Percentiles rank a stretch among this genome's conserved stretches.
Evolutionary conservation across 23 tunicate species (phyloP).

Genomic region (Trididemnum miniatum): DNA sequence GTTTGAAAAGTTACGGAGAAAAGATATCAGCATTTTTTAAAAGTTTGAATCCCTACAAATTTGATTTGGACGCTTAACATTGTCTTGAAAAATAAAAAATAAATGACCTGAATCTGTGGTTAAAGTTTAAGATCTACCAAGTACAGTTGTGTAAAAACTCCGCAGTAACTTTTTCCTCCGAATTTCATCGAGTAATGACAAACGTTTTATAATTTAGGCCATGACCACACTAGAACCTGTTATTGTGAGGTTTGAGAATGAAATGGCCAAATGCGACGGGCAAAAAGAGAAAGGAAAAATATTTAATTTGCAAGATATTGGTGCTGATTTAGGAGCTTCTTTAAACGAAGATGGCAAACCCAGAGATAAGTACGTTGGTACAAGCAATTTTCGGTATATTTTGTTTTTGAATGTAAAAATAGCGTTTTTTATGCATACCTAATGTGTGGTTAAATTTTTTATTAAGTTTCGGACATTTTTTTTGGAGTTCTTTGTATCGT

Average conservation of each 20-base stretch:
- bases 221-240: slow-evolving; percentile 63
- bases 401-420: neutral
- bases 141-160: too few relatives aligned
- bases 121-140: too few relatives aligned
- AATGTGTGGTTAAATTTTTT: neutral
- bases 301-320: slow-evolving; percentile 49
- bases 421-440: neutral
- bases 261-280: neutral
- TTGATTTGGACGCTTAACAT: too few relatives aligned
- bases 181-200: too few relatives aligned
- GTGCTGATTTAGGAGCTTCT: neutral
- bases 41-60: too few relatives aligned
- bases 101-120: too few relatives aligned
- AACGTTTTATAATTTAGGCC: too few relatives aligned
- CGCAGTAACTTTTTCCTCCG: too few relatives aligned
- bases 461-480: neutral
- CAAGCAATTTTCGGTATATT: neutral
- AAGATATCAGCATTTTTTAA: too few relatives aligned
- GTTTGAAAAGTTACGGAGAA: too few relatives aligned
- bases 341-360: neutral
- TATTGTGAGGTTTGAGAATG: slow-evolving; percentile 13
- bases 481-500: too few relatives aligned
- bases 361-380: neutral
- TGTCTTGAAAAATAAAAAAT: too few relatives aligned
- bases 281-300: slow-evolving; percentile 32